phyloP scores from a whole-genome alignment of 2,797 vertebrate genomes.

The Chelonia mydas region DNA sequence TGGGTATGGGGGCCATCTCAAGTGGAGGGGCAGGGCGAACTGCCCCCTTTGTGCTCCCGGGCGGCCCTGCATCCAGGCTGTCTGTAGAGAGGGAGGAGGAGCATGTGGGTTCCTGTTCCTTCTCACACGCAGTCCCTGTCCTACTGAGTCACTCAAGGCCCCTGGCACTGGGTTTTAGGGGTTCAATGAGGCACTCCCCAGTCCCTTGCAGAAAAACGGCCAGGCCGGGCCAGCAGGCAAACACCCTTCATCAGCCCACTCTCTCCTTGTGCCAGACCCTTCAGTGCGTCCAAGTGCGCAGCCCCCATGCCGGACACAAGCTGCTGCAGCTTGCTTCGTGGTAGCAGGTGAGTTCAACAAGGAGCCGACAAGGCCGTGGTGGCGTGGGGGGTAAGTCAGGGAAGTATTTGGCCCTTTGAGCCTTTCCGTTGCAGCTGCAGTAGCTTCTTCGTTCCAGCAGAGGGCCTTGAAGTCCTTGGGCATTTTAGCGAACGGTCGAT shows the following conservation, averaged over 20 bases:
- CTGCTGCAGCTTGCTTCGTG: background rate
- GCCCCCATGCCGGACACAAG: background rate
- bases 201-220: background rate
- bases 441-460: background rate
- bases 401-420: background rate
- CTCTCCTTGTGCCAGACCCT: background rate
- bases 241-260: background rate
- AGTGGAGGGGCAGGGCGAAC: no score
- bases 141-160: background rate
- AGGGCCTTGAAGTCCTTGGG: background rate
- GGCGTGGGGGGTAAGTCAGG: background rate
- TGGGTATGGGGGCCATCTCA: background rate
- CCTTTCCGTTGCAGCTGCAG: background rate
- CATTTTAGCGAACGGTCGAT: background rate
- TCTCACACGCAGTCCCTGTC: background rate
- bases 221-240: background rate
- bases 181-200: background rate
- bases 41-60: no score
- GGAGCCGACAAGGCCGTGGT: background rate
- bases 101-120: background rate
- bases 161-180: background rate
- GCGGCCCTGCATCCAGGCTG: accelerated
- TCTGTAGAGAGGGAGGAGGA: accelerated
- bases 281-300: background rate
- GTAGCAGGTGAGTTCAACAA: background rate